Base-by-base conservation (phyloP, 1,140 invertebrate species). In the Calosoma granatense region DNA sequence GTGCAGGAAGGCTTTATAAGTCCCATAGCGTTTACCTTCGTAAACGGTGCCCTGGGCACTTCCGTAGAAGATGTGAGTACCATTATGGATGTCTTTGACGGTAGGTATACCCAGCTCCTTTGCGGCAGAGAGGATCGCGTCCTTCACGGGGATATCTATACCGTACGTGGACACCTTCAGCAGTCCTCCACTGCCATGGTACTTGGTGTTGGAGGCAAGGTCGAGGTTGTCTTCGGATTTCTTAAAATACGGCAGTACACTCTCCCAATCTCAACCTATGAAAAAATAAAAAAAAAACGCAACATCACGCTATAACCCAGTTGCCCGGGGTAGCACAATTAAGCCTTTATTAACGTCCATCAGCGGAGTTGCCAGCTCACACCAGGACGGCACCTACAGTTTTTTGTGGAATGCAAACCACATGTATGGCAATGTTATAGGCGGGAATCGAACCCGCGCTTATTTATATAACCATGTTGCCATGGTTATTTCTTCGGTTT, bases 241-340 rank as follows among this genome's bases (percentile, higher is more conserved):
- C 61, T 74, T 63, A 58, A 78, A 80, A 61, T 78, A 79, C 59
- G 81, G 83, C 6, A 80, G 74, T 71, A 84, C 78, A 14, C 77
- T 79, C 57, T 80, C 79, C 26, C 26, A 30, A 30, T 30, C n/a
- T n/a, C n/a, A n/a, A n/a, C n/a, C n/a, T n/a, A n/a, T n/a, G n/a
- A n/a, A n/a, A n/a, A n/a, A n/a, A n/a, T n/a, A n/a, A n/a, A n/a
- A n/a, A n/a, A n/a, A n/a, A n/a, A n/a, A n/a, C n/a, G n/a, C n/a
- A n/a, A n/a, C n/a, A n/a, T n/a, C n/a, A n/a, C n/a, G n/a, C n/a
- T n/a, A n/a, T n/a, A n/a, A n/a, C n/a, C n/a, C n/a, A n/a, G n/a
- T n/a, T n/a, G n/a, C n/a, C n/a, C n/a, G n/a, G n/a, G n/a, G n/a
- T n/a, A n/a, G n/a, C n/a, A n/a, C n/a, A n/a, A n/a, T n/a, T n/a